These are phyloP conservation scores for Procavia capensis DNA, from an alignment of 2,113 vertebrate species.

Conservation along the genomic window DNA sequence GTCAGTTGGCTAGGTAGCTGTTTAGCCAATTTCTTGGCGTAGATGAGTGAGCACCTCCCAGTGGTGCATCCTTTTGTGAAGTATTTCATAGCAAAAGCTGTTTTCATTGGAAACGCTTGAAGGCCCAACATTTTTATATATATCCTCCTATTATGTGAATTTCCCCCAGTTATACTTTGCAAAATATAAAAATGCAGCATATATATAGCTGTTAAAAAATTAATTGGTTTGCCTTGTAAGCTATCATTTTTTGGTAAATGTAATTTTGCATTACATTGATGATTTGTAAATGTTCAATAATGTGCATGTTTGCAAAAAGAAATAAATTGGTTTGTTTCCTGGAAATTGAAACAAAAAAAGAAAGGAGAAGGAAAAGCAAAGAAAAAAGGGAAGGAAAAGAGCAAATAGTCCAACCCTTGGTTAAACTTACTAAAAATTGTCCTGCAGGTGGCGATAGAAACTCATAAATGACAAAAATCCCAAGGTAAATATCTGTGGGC, in stretches of 20 bases:
- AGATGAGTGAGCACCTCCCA: no score
- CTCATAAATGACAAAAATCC: constrained; percentile 83
- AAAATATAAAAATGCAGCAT: background rate
- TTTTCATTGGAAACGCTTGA: background rate
- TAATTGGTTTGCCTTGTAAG: background rate
- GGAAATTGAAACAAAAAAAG: background rate
- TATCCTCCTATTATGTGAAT: background rate
- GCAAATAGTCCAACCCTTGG: background rate
- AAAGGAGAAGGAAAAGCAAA: background rate
- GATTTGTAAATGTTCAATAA: background rate
- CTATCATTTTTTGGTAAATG: background rate
- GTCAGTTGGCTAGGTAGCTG: no score
- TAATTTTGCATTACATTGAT: background rate
- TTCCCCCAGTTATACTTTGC: background rate
- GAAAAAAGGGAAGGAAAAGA: background rate
- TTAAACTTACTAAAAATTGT: constrained; percentile 7
- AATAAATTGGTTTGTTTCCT: background rate
- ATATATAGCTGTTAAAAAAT: background rate
- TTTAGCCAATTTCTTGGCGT: no score
- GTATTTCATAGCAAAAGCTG: background rate
- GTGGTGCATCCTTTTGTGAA: background rate
- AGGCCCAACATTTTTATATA: background rate
- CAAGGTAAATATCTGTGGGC: constrained; percentile 71
- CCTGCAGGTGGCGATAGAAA: constrained; percentile 89
- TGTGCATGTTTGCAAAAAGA: background rate